Evolutionary conservation across 2,888 invertebrate genomes (phyloP).

Genomic region (Oithona nana): DNA sequence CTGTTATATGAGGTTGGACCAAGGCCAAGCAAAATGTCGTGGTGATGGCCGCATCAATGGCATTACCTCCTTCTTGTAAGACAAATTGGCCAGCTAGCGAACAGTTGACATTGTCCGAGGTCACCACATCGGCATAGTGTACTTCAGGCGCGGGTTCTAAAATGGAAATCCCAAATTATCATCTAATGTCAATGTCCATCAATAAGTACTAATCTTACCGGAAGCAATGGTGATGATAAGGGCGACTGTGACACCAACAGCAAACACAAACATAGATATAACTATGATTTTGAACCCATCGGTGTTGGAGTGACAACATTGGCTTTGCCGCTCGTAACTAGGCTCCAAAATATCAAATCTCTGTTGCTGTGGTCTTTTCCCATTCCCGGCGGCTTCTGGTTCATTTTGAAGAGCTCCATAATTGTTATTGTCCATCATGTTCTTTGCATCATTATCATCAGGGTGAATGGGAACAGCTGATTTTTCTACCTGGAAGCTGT

Average conservation of each 20-base stretch:
- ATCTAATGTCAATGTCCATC: neutral
- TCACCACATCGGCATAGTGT: neutral
- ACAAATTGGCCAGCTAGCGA: slow-evolving; percentile 46
- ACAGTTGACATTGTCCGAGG: slow-evolving; percentile 32
- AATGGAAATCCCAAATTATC: neutral
- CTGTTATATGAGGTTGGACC: slow-evolving; percentile 47
- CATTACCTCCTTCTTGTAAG: slow-evolving; percentile 46
- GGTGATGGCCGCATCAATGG: slow-evolving; percentile 53
- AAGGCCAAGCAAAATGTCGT: slow-evolving; percentile 52
- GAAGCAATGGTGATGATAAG: slow-evolving; percentile 48
- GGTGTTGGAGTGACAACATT: slow-evolving; percentile 18
- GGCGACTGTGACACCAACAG: slow-evolving; percentile 46
- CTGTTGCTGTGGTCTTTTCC: too few relatives aligned
- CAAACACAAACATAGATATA: slow-evolving; percentile 42
- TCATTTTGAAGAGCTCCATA: neutral
- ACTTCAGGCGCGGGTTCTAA: neutral
- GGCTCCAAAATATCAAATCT: neutral
- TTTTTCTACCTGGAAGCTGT: too few relatives aligned
- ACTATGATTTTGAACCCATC: slow-evolving; percentile 44
- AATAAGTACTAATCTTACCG: slow-evolving; percentile 35
- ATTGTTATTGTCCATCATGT: neutral
- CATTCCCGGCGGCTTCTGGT: neutral
- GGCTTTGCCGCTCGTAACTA: neutral
- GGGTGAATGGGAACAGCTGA: too few relatives aligned
- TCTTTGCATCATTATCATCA: too few relatives aligned